Evolutionary conservation across 2,113 vertebrate genomes (phyloP).

Genomic region (Lampris incognitus): DNA sequence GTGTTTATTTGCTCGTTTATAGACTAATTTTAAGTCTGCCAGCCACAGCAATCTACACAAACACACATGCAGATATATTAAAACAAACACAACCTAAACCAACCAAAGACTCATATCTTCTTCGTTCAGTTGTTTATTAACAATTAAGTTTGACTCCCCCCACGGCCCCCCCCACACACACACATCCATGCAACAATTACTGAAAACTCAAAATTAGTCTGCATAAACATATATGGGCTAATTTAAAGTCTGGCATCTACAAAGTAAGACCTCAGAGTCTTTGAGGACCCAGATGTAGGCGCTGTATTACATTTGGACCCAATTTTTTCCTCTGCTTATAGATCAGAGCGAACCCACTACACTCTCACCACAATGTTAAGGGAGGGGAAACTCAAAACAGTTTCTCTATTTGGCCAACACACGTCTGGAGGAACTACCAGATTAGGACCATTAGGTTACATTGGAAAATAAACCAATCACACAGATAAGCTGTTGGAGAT

Average conservation of each 20-base stretch:
- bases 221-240: slow-evolving; percentile 70
- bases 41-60: slow-evolving; percentile 7
- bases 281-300: slow-evolving; percentile 75
- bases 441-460: slow-evolving; percentile 42
- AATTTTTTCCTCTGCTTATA: slow-evolving; percentile 64
- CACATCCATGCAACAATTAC: slow-evolving; percentile 23
- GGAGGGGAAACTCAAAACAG: slow-evolving; percentile 59
- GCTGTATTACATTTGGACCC: slow-evolving; percentile 62
- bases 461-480: slow-evolving; percentile 62
- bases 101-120: too few relatives aligned
- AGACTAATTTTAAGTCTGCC: slow-evolving; percentile 11
- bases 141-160: too few relatives aligned
- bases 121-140: too few relatives aligned
- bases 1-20: slow-evolving; percentile 23
- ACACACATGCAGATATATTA: neutral
- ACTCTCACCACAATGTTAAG: slow-evolving; percentile 67
- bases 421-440: slow-evolving; percentile 49
- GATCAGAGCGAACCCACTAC: slow-evolving; percentile 41
- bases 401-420: slow-evolving; percentile 63
- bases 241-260: slow-evolving; percentile 76
- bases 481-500: slow-evolving; percentile 19
- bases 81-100: too few relatives aligned
- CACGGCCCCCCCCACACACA: slow-evolving; percentile 1
- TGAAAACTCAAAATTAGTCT: slow-evolving; percentile 52
- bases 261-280: slow-evolving; percentile 76